These are phyloP conservation scores for Anoplopoma fimbria DNA, from an alignment of 2,113 vertebrate genomes.

Conservation along the genomic window DNA sequence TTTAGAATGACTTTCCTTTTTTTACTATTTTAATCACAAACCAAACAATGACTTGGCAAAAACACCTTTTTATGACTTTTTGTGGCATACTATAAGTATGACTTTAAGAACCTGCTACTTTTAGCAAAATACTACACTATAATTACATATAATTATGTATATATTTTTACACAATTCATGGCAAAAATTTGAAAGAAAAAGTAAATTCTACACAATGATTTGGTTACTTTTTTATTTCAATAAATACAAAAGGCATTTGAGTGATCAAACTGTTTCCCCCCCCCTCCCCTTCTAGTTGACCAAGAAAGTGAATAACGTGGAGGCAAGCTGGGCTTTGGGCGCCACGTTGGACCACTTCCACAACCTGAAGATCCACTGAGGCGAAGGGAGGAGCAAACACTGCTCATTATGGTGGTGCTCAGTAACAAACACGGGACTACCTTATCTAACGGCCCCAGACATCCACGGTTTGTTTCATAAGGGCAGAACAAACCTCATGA, in stretches of 20 bases:
- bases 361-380: slow-evolving; percentile 85
- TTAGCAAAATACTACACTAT: too few relatives aligned
- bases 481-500: slow-evolving; percentile 30
- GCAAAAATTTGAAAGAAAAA: neutral
- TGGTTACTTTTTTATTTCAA: slow-evolving; percentile 58
- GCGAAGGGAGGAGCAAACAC: slow-evolving; percentile 14
- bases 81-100: too few relatives aligned
- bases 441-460: slow-evolving; percentile 41
- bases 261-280: slow-evolving; percentile 53
- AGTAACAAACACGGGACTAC: slow-evolving; percentile 25
- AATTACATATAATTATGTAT: too few relatives aligned
- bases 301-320: slow-evolving; percentile 95
- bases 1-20: too few relatives aligned
- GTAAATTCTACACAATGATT: neutral
- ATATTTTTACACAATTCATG: neutral
- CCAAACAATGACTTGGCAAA: too few relatives aligned
- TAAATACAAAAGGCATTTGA: slow-evolving; percentile 75
- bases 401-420: slow-evolving; percentile 26
- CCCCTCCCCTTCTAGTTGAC: slow-evolving; percentile 85
- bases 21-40: too few relatives aligned
- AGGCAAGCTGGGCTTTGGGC: slow-evolving; percentile 96
- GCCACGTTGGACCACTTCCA: slow-evolving; percentile 91
- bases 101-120: too few relatives aligned
- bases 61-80: too few relatives aligned
- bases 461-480: slow-evolving; percentile 13